A percentile compares a stretch with the other conserved stretches of the same genome.
These are phyloP conservation scores for Callosobruchus maculatus DNA, from an alignment of 2,888 invertebrate genomes.

Conservation along the genomic window DNA sequence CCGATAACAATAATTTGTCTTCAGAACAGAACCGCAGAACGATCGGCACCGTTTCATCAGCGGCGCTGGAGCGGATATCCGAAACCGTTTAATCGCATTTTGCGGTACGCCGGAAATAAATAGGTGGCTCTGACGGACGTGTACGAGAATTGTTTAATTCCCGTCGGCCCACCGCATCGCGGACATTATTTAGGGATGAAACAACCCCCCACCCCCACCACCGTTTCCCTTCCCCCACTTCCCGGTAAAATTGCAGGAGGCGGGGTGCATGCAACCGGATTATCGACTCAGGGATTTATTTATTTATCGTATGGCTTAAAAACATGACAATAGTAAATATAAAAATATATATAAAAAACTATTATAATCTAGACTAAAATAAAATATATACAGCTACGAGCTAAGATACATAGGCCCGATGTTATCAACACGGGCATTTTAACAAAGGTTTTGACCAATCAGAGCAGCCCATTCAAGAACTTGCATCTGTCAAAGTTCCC, in stretches of 20 bases:
- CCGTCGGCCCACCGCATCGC: neutral
- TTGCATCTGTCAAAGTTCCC: no score
- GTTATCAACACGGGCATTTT: no score
- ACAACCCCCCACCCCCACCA: neutral
- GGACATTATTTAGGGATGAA: neutral
- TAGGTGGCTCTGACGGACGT: neutral
- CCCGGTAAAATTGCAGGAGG: neutral
- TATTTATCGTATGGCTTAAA: no score
- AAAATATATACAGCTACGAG: no score
- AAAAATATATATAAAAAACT: no score
- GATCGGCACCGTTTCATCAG: neutral
- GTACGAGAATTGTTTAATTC: neutral
- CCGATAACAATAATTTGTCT: neutral
- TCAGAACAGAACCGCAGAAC: neutral
- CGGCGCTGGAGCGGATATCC: no score
- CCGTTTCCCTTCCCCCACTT: neutral
- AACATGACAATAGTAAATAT: no score
- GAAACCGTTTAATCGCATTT: conserved; percentile 7
- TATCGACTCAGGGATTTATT: neutral
- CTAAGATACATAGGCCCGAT: no score
- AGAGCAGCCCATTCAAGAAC: no score
- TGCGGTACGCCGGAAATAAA: neutral
- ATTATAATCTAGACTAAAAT: no score
- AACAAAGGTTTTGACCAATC: no score
- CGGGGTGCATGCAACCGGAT: neutral